Evolutionary conservation across 2,797 vertebrate genomes (phyloP), one percentile per base, ranked within the genome.

Genomic region (Loriculus beryllinus): DNA sequence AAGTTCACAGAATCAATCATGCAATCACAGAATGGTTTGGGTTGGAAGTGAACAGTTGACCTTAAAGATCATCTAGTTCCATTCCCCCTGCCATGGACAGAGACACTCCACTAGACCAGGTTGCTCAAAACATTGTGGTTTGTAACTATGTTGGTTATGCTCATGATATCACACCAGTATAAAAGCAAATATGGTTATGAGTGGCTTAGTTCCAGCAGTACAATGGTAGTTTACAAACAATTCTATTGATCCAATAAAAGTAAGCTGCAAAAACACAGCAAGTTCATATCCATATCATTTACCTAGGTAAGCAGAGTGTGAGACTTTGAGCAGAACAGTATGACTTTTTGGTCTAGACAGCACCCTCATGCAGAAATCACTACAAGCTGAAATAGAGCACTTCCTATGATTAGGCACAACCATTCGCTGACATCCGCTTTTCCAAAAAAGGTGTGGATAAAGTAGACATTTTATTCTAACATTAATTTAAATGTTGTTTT

Each of bases 191-290:
- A 48, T 25, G 4, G 37, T 79, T 48, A 29, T 0, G 0, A 33
- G 15, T 72, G 20, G 4, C 26, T 69, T 7, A 37, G 29, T 56
- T 42, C 31, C n/a, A 60, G 26, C 25, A 81, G 35, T 12, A 18
- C 1, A 2, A n/a, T 28, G 21, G 12, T 29, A 48, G 35, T 48
- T 74, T 28, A 40, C 20, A 83, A 72, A 69, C 17, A 0, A 0
- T 26, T 13, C 6, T 25, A 4, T 47, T 65, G 70, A 4, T 13
- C 31, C 9, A 62, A 4, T 25, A 21, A 47, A 62, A 80, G 15
- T 22, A 39, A 71, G 18, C 13, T 25, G 3, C 9, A 51, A 28
- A 18, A 39, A 29, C 15, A 51, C 10, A 19, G 6, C 35, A 74
- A 0, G 0, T n/a, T 65, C n/a, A 10, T 51, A 71, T 6, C n/a